Conservation (phyloP, 2,888 invertebrate species). For the Cerastis leucographa region DNA sequence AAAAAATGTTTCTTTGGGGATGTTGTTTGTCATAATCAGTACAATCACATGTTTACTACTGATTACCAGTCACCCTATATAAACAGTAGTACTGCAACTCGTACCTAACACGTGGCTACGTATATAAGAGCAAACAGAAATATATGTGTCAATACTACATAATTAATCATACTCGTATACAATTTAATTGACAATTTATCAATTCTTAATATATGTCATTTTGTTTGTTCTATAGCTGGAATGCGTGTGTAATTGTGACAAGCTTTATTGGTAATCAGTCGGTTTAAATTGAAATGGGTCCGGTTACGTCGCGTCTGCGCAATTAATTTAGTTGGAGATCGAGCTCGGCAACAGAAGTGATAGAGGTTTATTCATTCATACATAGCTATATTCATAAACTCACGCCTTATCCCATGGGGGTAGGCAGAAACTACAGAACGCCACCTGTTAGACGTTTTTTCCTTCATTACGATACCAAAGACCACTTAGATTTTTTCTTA, state of each 20-base stretch:
- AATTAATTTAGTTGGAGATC: constrained; percentile 37
- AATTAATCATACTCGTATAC: constrained; percentile 23
- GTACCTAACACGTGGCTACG: constrained; percentile 37
- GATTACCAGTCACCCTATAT: too few relatives aligned
- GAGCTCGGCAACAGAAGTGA: constrained; percentile 6
- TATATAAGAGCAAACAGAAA: constrained; percentile 17
- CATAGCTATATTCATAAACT: neutral
- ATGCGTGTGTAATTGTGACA: constrained; percentile 35
- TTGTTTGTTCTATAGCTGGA: constrained; percentile 29
- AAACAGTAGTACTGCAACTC: constrained; percentile 29
- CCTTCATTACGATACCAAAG: neutral
- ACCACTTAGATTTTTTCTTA: too few relatives aligned
- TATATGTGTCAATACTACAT: constrained; percentile 10
- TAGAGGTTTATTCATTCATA: constrained; percentile 5
- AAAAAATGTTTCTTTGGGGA: too few relatives aligned
- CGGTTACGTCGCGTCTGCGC: constrained; percentile 28
- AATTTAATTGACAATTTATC: constrained; percentile 28
- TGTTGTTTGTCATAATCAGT: too few relatives aligned
- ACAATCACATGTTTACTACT: too few relatives aligned
- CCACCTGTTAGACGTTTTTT: neutral
- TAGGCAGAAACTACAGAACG: neutral
- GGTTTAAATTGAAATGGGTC: too few relatives aligned
- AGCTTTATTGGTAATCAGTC: constrained; percentile 27
- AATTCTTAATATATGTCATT: constrained; percentile 55
- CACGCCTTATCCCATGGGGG: too few relatives aligned